phyloP scores from a whole-genome alignment of 2,888 invertebrate species.

The Ormyrus pomaceus region DNA sequence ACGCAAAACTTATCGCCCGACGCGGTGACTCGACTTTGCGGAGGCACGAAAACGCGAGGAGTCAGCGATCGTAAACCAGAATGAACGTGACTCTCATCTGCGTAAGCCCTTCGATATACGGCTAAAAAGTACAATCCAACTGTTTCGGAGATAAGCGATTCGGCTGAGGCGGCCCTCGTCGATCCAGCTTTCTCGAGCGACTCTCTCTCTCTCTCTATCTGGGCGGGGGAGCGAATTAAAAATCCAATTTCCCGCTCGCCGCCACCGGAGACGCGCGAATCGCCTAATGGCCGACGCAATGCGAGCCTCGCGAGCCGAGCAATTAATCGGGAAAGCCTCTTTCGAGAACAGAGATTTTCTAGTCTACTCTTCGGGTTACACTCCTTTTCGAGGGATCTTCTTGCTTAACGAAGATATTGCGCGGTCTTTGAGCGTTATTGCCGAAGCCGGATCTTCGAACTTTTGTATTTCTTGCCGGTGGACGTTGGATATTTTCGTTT shows the following conservation, averaged over 20 bases:
- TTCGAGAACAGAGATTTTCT: conserved; percentile 20
- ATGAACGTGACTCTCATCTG: conserved; percentile 3
- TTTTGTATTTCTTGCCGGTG: too few relatives aligned
- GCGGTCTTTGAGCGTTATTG: neutral
- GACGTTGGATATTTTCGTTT: neutral
- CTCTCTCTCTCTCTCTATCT: conserved; percentile 36
- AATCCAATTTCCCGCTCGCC: conserved; percentile 56
- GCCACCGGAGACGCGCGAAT: conserved; percentile 7
- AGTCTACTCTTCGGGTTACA: conserved; percentile 30
- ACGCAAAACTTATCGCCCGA: neutral
- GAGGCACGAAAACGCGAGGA: neutral
- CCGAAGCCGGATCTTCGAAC: too few relatives aligned
- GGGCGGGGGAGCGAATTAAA: conserved; percentile 48
- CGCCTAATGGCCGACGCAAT: conserved; percentile 43
- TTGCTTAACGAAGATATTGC: conserved; percentile 35
- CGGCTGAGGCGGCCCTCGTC: conserved; percentile 17
- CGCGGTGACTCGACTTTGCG: too few relatives aligned
- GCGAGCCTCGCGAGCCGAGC: conserved; percentile 26
- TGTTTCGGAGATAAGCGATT: conserved; percentile 42
- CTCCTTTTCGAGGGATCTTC: conserved; percentile 20
- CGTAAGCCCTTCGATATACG: neutral
- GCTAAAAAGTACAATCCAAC: neutral
- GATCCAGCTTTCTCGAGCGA: conserved; percentile 53
- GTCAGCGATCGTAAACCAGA: conserved; percentile 30
- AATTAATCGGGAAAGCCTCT: conserved; percentile 49